These are phyloP conservation scores for Crocuta crocuta DNA, from an alignment of 2,113 vertebrate genomes.

Conservation along the genomic window DNA sequence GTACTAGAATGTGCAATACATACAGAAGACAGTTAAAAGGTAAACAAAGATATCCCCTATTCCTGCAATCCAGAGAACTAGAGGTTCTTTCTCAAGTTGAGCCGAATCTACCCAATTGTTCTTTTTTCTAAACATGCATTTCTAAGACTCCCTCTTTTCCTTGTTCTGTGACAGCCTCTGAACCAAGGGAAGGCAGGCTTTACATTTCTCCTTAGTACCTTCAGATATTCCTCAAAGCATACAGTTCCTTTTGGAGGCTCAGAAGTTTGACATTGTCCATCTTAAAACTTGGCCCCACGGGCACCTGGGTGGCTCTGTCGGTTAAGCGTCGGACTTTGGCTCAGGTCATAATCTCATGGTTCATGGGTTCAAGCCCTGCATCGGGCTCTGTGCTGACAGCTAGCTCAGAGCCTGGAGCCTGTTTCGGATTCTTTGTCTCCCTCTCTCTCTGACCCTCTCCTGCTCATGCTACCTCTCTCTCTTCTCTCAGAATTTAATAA, in stretches of 20 bases:
- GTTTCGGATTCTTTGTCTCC: too few species aligned
- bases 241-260: neutral
- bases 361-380: too few species aligned
- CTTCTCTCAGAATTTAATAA: too few species aligned
- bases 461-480: too few species aligned
- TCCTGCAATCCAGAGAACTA: neutral
- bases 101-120: neutral
- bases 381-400: too few species aligned
- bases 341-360: too few species aligned
- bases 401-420: too few species aligned
- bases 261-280: neutral
- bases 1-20: neutral
- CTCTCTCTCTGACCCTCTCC: too few species aligned
- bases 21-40: neutral
- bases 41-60: neutral
- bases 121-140: neutral
- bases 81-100: neutral
- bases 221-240: conserved; percentile 6
- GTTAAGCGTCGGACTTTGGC: too few species aligned
- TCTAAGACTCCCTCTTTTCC: neutral
- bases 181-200: neutral
- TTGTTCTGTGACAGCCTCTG: neutral
- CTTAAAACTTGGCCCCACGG: neutral
- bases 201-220: neutral
- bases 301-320: too few species aligned